phyloP scores from a whole-genome alignment of 2,113 vertebrate species.

The Aplodontia rufa region DNA sequence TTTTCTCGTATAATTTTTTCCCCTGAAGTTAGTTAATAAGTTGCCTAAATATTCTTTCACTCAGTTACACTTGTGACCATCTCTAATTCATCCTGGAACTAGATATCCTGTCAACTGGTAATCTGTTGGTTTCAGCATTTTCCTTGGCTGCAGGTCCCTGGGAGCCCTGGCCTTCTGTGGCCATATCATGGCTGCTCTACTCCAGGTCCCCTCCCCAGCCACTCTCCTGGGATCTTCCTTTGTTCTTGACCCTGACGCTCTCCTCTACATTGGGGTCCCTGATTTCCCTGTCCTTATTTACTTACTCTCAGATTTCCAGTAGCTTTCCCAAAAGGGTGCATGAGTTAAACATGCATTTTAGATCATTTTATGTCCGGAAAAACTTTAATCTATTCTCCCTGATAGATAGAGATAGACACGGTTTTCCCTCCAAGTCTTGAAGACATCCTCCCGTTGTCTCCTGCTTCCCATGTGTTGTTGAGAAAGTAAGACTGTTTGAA shows the following conservation, averaged over 20 bases:
- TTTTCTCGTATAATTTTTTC: background rate
- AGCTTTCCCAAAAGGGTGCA: background rate
- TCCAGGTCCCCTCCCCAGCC: background rate
- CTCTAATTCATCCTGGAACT: background rate
- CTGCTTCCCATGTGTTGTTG: background rate
- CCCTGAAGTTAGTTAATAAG: background rate
- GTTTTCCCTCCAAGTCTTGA: background rate
- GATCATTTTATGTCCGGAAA: background rate
- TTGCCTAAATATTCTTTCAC: background rate
- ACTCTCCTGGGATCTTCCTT: no score
- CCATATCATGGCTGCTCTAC: rapidly evolving
- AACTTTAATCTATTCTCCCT: background rate
- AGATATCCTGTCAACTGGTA: background rate
- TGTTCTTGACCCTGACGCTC: no score
- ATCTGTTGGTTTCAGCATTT: background rate
- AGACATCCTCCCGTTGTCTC: background rate
- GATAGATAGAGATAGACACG: background rate
- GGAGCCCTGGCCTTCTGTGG: background rate
- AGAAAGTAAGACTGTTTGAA: background rate
- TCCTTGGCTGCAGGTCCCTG: background rate
- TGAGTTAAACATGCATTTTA: background rate
- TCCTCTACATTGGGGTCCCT: background rate
- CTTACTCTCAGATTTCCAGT: background rate
- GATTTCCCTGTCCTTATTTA: background rate
- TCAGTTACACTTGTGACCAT: background rate